Conservation (phyloP, 2,888 invertebrate genomes). For the Ichneumon xanthorius region DNA sequence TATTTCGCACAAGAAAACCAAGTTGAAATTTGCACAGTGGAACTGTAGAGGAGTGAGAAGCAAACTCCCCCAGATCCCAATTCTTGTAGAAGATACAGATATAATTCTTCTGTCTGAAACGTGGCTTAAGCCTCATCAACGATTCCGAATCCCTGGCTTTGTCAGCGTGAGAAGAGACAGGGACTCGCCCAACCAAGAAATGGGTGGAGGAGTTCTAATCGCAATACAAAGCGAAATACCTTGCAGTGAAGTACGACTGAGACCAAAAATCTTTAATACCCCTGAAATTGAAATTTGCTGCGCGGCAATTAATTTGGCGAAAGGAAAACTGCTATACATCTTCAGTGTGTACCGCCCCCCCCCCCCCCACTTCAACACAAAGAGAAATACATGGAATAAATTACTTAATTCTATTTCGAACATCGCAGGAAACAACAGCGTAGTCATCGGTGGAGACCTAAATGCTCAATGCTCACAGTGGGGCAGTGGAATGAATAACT, state of each 20-base stretch:
- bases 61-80: slow-evolving; percentile 19
- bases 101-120: slow-evolving; percentile 22
- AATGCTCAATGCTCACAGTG: slow-evolving; percentile 33
- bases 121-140: slow-evolving; percentile 16
- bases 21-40: slow-evolving; percentile 8
- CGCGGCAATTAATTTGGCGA: not conserved
- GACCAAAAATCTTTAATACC: slow-evolving; percentile 16
- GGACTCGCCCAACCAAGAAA: slow-evolving; percentile 1
- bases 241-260: not conserved
- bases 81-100: slow-evolving; percentile 16
- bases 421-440: slow-evolving; percentile 16
- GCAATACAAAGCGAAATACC: too few relatives aligned
- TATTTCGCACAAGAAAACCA: not conserved
- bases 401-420: slow-evolving; percentile 27
- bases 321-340: slow-evolving; percentile 18
- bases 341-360: slow-evolving; percentile 17
- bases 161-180: slow-evolving; percentile 15
- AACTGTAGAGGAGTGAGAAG: slow-evolving; percentile 30
- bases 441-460: slow-evolving; percentile 31
- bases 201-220: too few relatives aligned
- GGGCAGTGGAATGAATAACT: slow-evolving; percentile 15
- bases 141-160: slow-evolving; percentile 7
- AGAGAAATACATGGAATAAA: slow-evolving; percentile 13
- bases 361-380: not conserved
- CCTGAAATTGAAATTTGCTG: slow-evolving; percentile 10